Evolutionary conservation across 2,888 invertebrate species (phyloP), one percentile per base, ranked within the genome.

Genomic region (Xanthorhoe spadicearia): DNA sequence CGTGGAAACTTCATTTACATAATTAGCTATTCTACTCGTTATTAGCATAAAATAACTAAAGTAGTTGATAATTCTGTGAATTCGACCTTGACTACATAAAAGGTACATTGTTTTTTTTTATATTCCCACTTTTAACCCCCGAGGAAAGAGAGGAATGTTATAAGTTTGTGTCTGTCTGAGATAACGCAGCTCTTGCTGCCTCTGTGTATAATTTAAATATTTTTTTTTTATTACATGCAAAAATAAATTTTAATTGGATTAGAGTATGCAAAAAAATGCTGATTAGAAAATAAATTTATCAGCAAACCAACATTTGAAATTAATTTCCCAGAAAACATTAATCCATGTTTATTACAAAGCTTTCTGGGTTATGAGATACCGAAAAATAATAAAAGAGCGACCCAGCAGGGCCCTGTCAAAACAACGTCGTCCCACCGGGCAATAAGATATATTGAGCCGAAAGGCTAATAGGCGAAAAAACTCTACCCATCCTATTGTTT

Each of bases 371-470:
- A 58, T 59, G 38, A 38, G 23, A 59, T 38, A 50, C 15, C 50
- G 49, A 61, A 64, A 61, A 64, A 64, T 54, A 68, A 64, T 68
- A 64, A 61, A 68, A 64, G 6, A 15, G 32, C 19, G 9, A 38
- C 59, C 56, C 53, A 61, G 64, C 32, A 46, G 54, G 48, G 61
- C 13, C 50, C 57, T 64, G 61, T 61, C 64, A 68, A 64, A 64
- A 64, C 61, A 64, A 64, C 62, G 13, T 66, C 56, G 50, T 54
- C 43, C 56, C 63, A 32, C 60, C 32, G 35, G 48, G 55, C 63
- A 67, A 63, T 67, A 52, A 67, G 60, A 63, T 67, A 63, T 67
- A 67, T 66, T 67, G 67, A 66, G 55, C 55, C 56, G 7, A 60
- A 67, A 63, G 58, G 64, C 64, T 64, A 64, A 64, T 64, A 60